These are phyloP conservation scores for Ophthalmolycus amberensis DNA, from an alignment of 2,113 vertebrate genomes.

Conservation along the genomic window DNA sequence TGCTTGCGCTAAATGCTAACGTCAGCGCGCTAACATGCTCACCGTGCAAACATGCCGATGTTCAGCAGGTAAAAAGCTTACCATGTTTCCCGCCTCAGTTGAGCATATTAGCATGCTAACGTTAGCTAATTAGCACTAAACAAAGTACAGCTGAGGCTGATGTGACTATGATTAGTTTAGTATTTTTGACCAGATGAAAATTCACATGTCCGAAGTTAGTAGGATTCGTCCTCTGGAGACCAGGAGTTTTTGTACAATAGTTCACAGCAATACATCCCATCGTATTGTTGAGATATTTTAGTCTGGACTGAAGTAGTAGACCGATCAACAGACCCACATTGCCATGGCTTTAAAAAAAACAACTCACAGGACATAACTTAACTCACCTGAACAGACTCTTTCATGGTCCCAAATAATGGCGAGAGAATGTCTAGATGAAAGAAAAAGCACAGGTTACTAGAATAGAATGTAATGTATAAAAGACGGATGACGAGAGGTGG, in stretches of 20 bases:
- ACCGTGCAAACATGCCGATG: background rate
- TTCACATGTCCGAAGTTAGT: background rate
- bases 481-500: background rate
- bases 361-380: background rate
- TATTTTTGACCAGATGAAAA: background rate
- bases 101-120: background rate
- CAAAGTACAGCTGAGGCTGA: background rate
- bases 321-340: background rate
- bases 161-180: background rate
- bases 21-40: background rate
- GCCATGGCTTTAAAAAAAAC: background rate
- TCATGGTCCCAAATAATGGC: constrained; percentile 93
- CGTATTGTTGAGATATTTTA: background rate
- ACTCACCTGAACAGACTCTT: constrained; percentile 94
- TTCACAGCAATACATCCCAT: background rate
- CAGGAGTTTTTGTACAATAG: background rate
- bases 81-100: background rate
- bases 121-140: background rate
- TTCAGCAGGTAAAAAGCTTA: background rate
- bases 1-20: background rate
- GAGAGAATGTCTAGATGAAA: constrained; percentile 92
- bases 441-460: background rate
- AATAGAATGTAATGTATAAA: background rate
- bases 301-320: background rate
- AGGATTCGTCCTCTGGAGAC: background rate